Evolutionary conservation across 2,797 vertebrate species (phyloP), one percentile per base, ranked within the genome.

Genomic region (Hyperoplus lanceolatus): DNA sequence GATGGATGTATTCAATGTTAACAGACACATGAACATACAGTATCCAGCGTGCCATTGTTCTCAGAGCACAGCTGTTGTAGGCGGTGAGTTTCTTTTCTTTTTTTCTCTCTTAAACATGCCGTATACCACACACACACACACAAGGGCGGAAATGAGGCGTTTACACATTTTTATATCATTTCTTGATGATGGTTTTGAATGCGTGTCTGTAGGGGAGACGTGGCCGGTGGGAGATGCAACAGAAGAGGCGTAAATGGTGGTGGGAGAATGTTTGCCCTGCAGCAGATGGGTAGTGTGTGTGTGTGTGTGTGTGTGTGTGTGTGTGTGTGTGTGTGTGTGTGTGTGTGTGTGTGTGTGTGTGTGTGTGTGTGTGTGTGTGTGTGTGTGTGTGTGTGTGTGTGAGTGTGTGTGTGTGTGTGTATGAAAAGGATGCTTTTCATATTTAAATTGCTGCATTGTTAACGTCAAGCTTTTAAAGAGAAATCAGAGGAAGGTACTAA

Each of bases 61-160:
- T 3, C 64, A 49, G 11, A 70, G 50, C 59, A 63, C 67, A 77
- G 78, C 77, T 81, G 66, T 61, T 72, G 85, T 91, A 84, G 89
- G 85, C 70, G 70, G 86, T 14, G 63, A 81, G 60, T 78, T 80
- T 72, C 79, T 83, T 49, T 51, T 59, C 12, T 48, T 58, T 57
- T 4, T 14, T 43, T 8, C 69, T 57, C 43, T 78, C 73, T 78
- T 46, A 58, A 53, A 51, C 73, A 85, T 77, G 89, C 3, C 29
- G 3, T 29, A 29, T 29, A 29, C 29, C 29, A 29, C 29, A 29
- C 29, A 29, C 29, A 29, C 29, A 29, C 29, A 29, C 29, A 93
- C 81, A 84, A 79, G 85, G 80, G 79, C 60, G 62, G 78, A 89
- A 93, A 93, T 91, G 87, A 93, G 86, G 79, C 80, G 18, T 89